Evolutionary conservation across 2,888 invertebrate genomes (phyloP), one percentile per base, ranked within the genome.

Genomic region (Brenthis hecate): DNA sequence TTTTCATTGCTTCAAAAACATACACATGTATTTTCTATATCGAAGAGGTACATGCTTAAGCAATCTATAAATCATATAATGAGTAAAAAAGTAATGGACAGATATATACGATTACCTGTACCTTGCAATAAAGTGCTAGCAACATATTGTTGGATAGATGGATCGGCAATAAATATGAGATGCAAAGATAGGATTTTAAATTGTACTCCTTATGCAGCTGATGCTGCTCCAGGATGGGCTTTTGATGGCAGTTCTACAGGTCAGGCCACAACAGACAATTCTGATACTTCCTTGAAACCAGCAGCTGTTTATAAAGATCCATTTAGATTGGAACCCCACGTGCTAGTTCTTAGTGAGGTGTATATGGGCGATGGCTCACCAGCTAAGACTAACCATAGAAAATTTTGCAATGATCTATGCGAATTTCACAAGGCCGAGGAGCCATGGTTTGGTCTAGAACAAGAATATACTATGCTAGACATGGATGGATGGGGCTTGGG

Each of bases 381-480:
- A 13, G 96, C 96, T 43, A 84, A 83, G 1, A 93, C 96, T 2
- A 98, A 98, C 82, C 93, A 96, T 76, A 94, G 98, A 74, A 90
- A 93, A 73, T 89, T 89, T 54, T 97, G 97, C 79, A 88, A 95
- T 56, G 95, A 96, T 73, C 95, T 96, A 3, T 96, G 96, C 92
- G 94, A 95, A 74, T 90, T 94, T 64, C 95, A 96, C 48, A 94
- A 93, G 72, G 94, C 94, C 4, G 92, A 95, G 63, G 95, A 95
- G 65, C 97, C 98, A 3, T 98, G 98, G 98, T 98, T 98, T 84
- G 98, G 98, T 4, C 96, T 98, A 77, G 98, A 98, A 85, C 98
- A 98, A 87, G 98, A 98, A 82, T 98, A 97, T 85, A 97, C 97
- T 3, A 94, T 98, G 83, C 88, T 98, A 53, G 98, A 98, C 80